Base-by-base conservation (phyloP, 2,113 vertebrate genomes). In the Oncorhynchus gorbuscha region DNA sequence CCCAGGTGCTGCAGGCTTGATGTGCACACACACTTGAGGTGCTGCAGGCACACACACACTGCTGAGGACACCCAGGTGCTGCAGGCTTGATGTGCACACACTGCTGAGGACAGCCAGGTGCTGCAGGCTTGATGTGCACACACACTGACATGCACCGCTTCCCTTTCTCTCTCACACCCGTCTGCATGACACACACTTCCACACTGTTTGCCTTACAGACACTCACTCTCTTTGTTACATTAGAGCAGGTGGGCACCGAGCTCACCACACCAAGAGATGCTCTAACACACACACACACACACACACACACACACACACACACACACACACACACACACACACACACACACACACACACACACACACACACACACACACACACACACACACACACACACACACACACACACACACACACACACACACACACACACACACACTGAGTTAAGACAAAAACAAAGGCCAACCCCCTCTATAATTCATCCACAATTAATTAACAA, bases 11-110 rank as follows among this genome's bases (percentile, higher is more conserved):
- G 24, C 24, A 24, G 24, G 24, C 24, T 24, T 24, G 24, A 24
- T 24, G 24, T 24, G 24, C 24, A 24, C 24, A 24, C 24, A 20
- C 67, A 26, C 35, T 20, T n/a, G n/a, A 24, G 24, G 24, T 24
- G 24, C 24, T 24, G 24, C 24, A 24, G 24, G 24, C 24, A 1
- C 24, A 24, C 24, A 24, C 24, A 20, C 67, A 26, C 35, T 20
- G 39, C 79, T 83, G 80, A 83, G 83, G 78, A 85, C 85, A 84
- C 79, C 81, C 76, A 77, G 83, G 84, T 79, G 75, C 87, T 88
- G 86, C 82, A 24, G 14, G 20, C 24, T 24, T 24, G 24, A 24
- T 24, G 24, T 24, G 24, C 24, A 24, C 30, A 20, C 67, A 26
- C 35, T 20, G 39, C 79, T 83, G 80, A 83, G 83, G 78, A 85